Evolutionary conservation across 2,113 vertebrate genomes (phyloP), one percentile per base, ranked within the genome.

Genomic region (Antigone vipio): DNA sequence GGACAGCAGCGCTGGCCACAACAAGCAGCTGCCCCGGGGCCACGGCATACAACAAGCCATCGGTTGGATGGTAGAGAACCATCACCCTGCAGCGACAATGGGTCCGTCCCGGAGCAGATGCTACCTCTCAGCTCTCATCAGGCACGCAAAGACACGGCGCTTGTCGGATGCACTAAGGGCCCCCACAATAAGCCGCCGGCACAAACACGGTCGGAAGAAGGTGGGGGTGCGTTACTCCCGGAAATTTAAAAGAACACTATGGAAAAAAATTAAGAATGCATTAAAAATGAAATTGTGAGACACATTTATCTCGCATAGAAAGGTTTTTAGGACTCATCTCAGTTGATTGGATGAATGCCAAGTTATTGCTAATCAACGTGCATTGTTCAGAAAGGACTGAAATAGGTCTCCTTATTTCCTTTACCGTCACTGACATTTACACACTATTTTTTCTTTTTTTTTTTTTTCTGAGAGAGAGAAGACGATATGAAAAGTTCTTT

Each of bases 61-160:
- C 38, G 47, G 47, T 19, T 12, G 47, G 47, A 47, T 20, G 47
- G 47, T 20, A 21, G 47, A 47, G 47, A 47, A 15, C 47, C 30
- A 16, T 4, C 6, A 0, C 74, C 77, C 83, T 12, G 40, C 59
- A 85, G 84, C 35, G 3, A 21, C 20, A 44, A 78, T 4, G 3
- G 44, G 26, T 40, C 76, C 17, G 5, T 30, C 74, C 85, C 8
- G 5, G 47, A 92, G 75, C 97, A 97, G 93, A 95, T 96, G 97
- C 85, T 75, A 73, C 92, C 92, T 92, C 95, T 98, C 97, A 96
- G 94, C 79, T 96, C 81, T 72, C 96, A 95, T 97, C 94, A 96
- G 81, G 49, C n/a, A 24, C 34, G 8, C 0, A 2, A 9, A 59
- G 76, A 91, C 71, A 27, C 2, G 3, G 72, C 4, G 0, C 32